Conservation (phyloP, 2,888 invertebrate genomes). For the Uropetala carovei region DNA sequence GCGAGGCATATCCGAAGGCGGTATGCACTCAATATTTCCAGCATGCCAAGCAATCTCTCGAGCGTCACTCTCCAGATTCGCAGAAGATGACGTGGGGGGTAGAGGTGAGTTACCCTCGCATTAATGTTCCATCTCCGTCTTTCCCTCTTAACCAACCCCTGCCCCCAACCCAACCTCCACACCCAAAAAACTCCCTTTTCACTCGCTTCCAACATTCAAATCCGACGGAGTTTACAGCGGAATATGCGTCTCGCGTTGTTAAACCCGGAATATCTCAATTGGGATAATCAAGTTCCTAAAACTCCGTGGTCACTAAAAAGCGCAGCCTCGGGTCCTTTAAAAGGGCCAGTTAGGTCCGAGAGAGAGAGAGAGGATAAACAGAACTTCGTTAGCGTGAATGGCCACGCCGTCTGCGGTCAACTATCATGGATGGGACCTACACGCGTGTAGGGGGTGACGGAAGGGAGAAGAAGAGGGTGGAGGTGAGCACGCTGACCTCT, state of each 20-base stretch:
- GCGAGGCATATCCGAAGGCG: no score
- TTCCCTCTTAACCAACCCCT: background rate
- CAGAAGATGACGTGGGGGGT: background rate
- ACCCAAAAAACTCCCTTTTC: background rate
- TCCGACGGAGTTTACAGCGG: background rate
- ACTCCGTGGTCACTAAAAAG: background rate
- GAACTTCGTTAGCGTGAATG: background rate
- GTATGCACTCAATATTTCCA: no score
- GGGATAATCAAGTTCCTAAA: constrained; percentile 35
- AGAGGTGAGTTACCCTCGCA: background rate
- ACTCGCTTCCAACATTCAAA: constrained; percentile 20
- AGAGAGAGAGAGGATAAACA: background rate
- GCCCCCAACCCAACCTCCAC: background rate
- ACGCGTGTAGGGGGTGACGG: background rate
- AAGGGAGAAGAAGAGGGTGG: background rate
- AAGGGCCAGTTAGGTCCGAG: background rate
- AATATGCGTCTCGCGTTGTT: background rate
- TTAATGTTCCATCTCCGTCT: background rate
- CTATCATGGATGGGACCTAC: background rate
- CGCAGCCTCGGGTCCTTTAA: background rate
- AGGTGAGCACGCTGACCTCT: background rate
- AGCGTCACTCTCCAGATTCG: background rate
- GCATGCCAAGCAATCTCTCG: no score
- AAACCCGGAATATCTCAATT: constrained; percentile 50
- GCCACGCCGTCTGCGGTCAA: constrained; percentile 6